phyloP scores from a whole-genome alignment of 1,140 invertebrate genomes.

The Triops cancriformis region DNA sequence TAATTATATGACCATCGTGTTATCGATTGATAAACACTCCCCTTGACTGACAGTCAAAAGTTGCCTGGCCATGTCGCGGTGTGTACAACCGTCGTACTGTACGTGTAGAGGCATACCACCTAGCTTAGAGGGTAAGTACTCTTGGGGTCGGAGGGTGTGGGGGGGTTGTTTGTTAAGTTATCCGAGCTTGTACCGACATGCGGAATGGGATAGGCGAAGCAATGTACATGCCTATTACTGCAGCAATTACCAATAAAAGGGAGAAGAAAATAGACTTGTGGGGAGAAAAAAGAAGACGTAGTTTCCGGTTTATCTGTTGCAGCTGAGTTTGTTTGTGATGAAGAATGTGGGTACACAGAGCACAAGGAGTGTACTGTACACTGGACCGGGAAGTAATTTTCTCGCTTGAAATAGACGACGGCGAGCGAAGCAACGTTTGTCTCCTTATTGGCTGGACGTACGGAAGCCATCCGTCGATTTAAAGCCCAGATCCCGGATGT shows the following conservation, averaged over 20 bases:
- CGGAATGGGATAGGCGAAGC: too few species aligned
- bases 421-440: slow-evolving; percentile 88
- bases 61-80: neutral
- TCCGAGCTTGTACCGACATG: too few species aligned
- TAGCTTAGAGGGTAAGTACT: too few species aligned
- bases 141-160: too few species aligned
- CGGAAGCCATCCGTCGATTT: slow-evolving; percentile 63
- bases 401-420: slow-evolving; percentile 52
- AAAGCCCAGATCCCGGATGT: slow-evolving; percentile 53
- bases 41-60: neutral
- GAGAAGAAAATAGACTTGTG: too few species aligned
- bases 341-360: neutral
- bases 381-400: slow-evolving; percentile 5
- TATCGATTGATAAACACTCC: neutral
- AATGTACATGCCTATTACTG: too few species aligned
- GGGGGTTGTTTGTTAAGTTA: too few species aligned
- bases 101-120: too few species aligned
- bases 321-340: neutral
- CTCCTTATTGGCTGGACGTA: slow-evolving; percentile 78
- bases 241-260: too few species aligned
- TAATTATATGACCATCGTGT: neutral
- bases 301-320: slow-evolving; percentile 2
- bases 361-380: neutral
- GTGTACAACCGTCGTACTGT: neutral
- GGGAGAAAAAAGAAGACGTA: neutral